A percentile compares a stretch with the other conserved stretches of the same genome.
These are phyloP conservation scores for Tholera decimalis DNA, from an alignment of 2,888 invertebrate species.

Conservation along the genomic window DNA sequence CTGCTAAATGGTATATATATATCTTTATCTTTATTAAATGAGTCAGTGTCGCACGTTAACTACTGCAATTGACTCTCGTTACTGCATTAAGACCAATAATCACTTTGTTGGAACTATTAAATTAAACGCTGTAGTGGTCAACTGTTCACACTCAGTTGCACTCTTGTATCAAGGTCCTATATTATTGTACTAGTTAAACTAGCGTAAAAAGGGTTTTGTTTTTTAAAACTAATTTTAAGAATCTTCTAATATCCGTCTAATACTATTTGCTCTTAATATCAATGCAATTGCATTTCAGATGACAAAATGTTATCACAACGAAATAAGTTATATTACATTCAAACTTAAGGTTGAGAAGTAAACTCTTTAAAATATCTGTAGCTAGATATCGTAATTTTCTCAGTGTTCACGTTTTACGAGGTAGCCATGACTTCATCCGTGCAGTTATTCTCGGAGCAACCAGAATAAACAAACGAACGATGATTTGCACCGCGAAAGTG, in stretches of 20 bases:
- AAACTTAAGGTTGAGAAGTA: background rate
- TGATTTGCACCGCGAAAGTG: slow-evolving; percentile 56
- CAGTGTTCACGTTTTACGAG: slow-evolving; percentile 65
- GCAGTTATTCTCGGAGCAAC: slow-evolving; percentile 72
- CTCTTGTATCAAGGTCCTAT: background rate
- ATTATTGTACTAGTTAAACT: too few relatives aligned
- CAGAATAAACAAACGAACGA: slow-evolving; percentile 68
- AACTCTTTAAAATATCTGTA: slow-evolving; percentile 20
- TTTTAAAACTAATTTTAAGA: too few relatives aligned
- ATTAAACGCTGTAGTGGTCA: slow-evolving; percentile 31
- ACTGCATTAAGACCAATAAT: slow-evolving; percentile 39
- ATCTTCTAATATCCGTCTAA: too few relatives aligned
- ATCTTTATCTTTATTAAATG: slow-evolving; percentile 41
- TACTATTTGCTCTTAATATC: too few relatives aligned
- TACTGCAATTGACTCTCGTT: slow-evolving; percentile 50
- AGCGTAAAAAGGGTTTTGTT: too few relatives aligned
- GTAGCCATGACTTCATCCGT: slow-evolving; percentile 72
- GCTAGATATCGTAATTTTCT: slow-evolving; percentile 53
- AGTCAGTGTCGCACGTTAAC: slow-evolving; percentile 36
- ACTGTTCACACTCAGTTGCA: background rate
- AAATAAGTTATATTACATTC: background rate
- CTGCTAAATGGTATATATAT: slow-evolving; percentile 18
- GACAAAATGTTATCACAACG: background rate
- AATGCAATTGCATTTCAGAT: background rate
- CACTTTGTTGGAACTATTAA: slow-evolving; percentile 21